Base-by-base conservation (phyloP, 30 jellyfish, hydroid and myxozoan species). In the Mastigias papua region DNA sequence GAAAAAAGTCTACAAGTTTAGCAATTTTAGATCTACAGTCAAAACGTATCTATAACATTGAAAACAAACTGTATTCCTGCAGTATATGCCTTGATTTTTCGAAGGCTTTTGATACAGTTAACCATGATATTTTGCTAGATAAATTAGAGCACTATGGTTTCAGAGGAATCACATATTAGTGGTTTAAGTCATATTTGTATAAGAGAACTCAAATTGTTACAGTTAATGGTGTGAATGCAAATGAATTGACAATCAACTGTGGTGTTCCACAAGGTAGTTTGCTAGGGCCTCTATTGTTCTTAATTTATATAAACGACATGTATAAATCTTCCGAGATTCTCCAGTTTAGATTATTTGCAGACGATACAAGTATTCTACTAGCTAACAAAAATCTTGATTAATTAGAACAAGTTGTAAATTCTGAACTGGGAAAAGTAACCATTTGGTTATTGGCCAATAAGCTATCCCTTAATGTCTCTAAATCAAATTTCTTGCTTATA, bases 1-100 rank as follows among this genome's bases (percentile, higher is more conserved):
- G 68, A 72, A 72, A 37, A 72, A 72, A 72, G n/a, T 72, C 84
- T 26, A 66, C 78, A 26, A 13, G 48, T n/a, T 29, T 66, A 66
- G 78, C 78, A 66, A 66, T 66, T n/a, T 34, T 72, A 72, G 84
- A 72, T 32, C 84, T 72, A 26, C 84, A 34, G 32, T 34, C 31
- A n/a, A 26, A 72, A 37, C 68, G 7, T 8, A 42, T 42, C 13
- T 4, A 15, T 15, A 42, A 42, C 54, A 42, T 42, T 42, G 54
- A 42, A 42, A 42, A 42, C 13, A 42, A 42, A 42, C 13, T 42
- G 13, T 42, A 15, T 42, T 42, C 54, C 54, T 42, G 54, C 54
- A 42, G 54, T 15, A 42, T 42, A 42, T 42, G 7, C 13, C 54
- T 42, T 42, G 54, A 42, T 42, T 42, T 42, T 42, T 42, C 54